Evolutionary conservation across 2,113 vertebrate species (phyloP), one percentile per base, ranked within the genome.

Genomic region (Lepisosteus oculatus): DNA sequence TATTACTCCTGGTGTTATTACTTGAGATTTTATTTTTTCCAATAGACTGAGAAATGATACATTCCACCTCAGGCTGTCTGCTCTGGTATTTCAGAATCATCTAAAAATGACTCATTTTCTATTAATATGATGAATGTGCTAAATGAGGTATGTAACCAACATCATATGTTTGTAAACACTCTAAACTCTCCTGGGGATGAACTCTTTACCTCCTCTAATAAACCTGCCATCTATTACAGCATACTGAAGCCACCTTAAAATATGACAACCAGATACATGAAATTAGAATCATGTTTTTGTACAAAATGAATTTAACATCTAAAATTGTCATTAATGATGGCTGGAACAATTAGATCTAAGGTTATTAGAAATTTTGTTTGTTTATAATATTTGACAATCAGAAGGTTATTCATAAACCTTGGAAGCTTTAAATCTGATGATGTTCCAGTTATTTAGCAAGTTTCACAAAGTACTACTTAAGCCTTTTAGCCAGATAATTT

Each of bases 121-220:
- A 94, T 95, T 94, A 96, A 87, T 81, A 91, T 92, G 90, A 96
- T 94, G 92, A 95, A 93, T 87, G 92, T 91, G 91, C 90, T 94
- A 96, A 97, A 97, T 95, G 95, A 95, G 90, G 90, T 94, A 93
- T 93, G 91, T 93, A 95, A 98, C 95, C 95, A 95, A 96, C 93
- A 93, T 84, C 78, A 82, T 81, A 90, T 90, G 89, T 95, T 92
- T 92, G 92, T 92, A 97, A 95, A 95, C 93, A 94, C 88, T 89
- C 79, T 78, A 71, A 84, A 76, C 83, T 93, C 90, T 93, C 87
- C 69, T 9, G 87, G 91, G 91, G 90, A 88, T 74, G 73, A 80
- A 80, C 78, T 86, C 85, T 83, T 93, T 89, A 86, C 79, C 86
- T 90, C 86, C 79, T 86, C 84, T 85, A 80, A 83, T 88, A 85